Percentiles rank a stretch among this genome's conserved stretches.
These are phyloP conservation scores for Heliconius hewitsoni DNA, from an alignment of 1,140 invertebrate genomes.

Conservation along the genomic window DNA sequence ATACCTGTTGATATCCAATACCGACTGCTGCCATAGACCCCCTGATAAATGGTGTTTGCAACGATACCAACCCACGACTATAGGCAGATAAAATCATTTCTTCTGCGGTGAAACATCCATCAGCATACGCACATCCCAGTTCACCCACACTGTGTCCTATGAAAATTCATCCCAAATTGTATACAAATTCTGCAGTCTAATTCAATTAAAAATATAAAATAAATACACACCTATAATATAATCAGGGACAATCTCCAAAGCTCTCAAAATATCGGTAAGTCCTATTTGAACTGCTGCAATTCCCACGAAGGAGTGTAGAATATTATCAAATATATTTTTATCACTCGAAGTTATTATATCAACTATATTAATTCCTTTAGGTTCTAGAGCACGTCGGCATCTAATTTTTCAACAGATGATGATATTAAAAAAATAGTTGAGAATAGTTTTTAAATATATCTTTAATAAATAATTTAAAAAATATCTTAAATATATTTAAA, in stretches of 20 bases:
- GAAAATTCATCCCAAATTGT: background rate
- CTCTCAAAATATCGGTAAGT: conserved; percentile 84
- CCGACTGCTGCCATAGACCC: conserved; percentile 65
- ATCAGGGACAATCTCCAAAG: conserved; percentile 77
- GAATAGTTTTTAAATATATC: too few species aligned
- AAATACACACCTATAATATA: conserved; percentile 39
- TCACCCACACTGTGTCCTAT: conserved; percentile 89
- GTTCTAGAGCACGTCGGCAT: conserved; percentile 89
- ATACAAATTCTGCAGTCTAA: background rate
- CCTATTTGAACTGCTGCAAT: conserved; percentile 77
- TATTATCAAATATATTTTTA: conserved; percentile 41
- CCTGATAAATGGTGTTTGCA: conserved; percentile 42
- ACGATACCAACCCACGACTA: conserved; percentile 39
- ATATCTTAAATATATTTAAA: too few species aligned
- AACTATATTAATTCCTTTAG: conserved; percentile 90
- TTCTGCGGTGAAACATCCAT: conserved; percentile 89
- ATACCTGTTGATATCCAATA: conserved; percentile 78
- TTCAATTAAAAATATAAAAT: background rate
- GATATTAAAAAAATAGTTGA: too few species aligned
- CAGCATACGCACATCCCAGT: conserved; percentile 92
- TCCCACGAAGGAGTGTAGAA: conserved; percentile 40
- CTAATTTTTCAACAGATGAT: conserved; percentile 15
- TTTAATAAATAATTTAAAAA: too few species aligned
- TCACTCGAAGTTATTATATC: conserved; percentile 41
- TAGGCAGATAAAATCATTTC: conserved; percentile 88